A percentile compares a stretch with the other conserved stretches of the same genome.
Evolutionary conservation across 1,140 invertebrate genomes (phyloP).

Genomic region (Rhysida immarginata): DNA sequence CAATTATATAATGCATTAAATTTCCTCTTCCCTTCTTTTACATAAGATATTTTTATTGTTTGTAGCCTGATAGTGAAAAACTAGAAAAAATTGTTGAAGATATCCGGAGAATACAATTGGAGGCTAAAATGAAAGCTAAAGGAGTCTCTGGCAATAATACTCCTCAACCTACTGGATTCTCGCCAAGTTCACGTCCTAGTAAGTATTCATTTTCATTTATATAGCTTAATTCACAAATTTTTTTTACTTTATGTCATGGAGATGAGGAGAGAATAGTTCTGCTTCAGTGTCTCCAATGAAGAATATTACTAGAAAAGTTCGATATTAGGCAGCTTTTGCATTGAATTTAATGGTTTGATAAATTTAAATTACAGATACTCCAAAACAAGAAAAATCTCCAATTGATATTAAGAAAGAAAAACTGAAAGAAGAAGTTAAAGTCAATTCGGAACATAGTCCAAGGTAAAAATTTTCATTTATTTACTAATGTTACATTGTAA

Average conservation of each 20-base stretch:
- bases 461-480: not conserved
- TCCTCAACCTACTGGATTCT: conserved; percentile 4
- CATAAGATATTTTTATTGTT: not conserved
- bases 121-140: conserved; percentile 9
- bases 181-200: conserved; percentile 6
- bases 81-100: conserved; percentile 9
- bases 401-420: not conserved
- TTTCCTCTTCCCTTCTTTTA: too few relatives aligned
- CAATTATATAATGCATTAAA: too few relatives aligned
- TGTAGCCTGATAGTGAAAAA: conserved; percentile 5
- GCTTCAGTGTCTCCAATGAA: too few relatives aligned
- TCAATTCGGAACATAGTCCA: not conserved
- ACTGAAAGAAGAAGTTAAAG: not conserved
- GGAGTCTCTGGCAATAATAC: not conserved
- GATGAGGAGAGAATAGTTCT: too few relatives aligned
- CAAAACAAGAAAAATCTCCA: not conserved
- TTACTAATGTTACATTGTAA: not conserved
- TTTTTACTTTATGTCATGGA: not conserved
- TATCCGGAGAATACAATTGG: not conserved
- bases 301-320: too few relatives aligned
- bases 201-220: not conserved
- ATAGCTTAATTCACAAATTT: not conserved
- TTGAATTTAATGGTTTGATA: too few relatives aligned
- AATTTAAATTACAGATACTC: conserved; percentile 1
- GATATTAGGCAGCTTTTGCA: too few relatives aligned